Evolutionary conservation across 2,888 invertebrate genomes (phyloP), one percentile per base, ranked within the genome.

Genomic region (Drosophila rubida): DNA sequence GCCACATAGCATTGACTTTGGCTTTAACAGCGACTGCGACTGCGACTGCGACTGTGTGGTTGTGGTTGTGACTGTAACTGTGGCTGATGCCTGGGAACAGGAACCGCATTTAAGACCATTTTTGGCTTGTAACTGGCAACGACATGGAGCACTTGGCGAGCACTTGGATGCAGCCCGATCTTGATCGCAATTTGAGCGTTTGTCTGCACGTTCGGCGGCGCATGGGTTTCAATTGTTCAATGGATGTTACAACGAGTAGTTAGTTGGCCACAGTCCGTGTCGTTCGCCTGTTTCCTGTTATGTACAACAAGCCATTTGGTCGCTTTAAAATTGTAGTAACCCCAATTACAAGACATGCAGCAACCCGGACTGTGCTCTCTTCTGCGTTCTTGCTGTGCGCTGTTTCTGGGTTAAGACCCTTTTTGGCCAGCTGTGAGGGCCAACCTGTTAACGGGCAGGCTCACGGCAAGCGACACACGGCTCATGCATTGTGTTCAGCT

Each of bases 171-270:
- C 30, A 42, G 66, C 65, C 65, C 80, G 84, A 87, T 88, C 89
- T 88, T 86, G 89, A 88, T 89, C 89, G 73, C 80, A 88, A 80
- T 89, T 83, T 71, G 71, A 85, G 69, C 83, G 81, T 75, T 87
- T 85, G 83, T 84, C 87, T 82, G 84, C 81, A 75, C 79, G 75
- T 75, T 73, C 30, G 11, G n/a, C 32, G 7, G 55, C 58, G 42
- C 76, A 75, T 80, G 74, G 65, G 80, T 41, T 76, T 41, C 81
- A 87, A 81, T 87, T 86, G 80, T 81, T 71, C 57, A 59, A 53
- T 64, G 51, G 55, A 54, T 57, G 44, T 67, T 51, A 53, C 35
- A 35, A 37, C 69, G 57, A 72, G 74, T 51, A 63, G 44, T 69
- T 60, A 37, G 51, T 41, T 53, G 44, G 14, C 54, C 57, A 57